These are phyloP conservation scores for Apis dorsata DNA, from an alignment of 1,140 invertebrate genomes.

Conservation along the genomic window DNA sequence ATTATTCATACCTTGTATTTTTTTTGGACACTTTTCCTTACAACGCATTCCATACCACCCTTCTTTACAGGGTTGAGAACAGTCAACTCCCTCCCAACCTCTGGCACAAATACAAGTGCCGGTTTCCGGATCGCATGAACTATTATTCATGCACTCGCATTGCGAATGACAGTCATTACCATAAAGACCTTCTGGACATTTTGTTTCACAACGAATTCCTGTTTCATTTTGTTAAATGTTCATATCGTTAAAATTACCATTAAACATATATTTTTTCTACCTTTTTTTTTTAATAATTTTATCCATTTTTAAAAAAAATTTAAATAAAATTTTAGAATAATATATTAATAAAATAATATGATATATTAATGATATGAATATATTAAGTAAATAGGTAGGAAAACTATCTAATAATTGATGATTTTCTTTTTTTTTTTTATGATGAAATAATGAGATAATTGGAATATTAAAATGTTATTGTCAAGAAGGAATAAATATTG, in stretches of 20 bases:
- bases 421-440: background rate
- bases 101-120: conserved; percentile 91
- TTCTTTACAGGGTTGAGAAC: conserved; percentile 86
- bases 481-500: background rate
- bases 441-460: background rate
- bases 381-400: background rate
- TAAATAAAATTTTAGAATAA: background rate
- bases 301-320: background rate
- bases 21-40: conserved; percentile 87
- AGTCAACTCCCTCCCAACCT: conserved; percentile 91
- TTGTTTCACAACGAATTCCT: conserved; percentile 87
- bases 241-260: conserved; percentile 16
- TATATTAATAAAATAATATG: background rate
- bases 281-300: background rate
- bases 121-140: conserved; percentile 90
- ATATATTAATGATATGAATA: background rate
- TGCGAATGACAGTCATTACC: conserved; percentile 88
- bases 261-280: background rate
- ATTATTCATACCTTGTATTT: conserved; percentile 81
- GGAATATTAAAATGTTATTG: background rate
- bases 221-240: conserved; percentile 34
- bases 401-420: background rate
- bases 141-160: conserved; percentile 92
- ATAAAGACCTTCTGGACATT: conserved; percentile 89
- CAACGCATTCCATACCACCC: conserved; percentile 92